Percentiles rank a stretch among this genome's conserved stretches.
Conservation (phyloP, 53 echinoderm and acorn worm genomes). For the Crossaster papposus region DNA sequence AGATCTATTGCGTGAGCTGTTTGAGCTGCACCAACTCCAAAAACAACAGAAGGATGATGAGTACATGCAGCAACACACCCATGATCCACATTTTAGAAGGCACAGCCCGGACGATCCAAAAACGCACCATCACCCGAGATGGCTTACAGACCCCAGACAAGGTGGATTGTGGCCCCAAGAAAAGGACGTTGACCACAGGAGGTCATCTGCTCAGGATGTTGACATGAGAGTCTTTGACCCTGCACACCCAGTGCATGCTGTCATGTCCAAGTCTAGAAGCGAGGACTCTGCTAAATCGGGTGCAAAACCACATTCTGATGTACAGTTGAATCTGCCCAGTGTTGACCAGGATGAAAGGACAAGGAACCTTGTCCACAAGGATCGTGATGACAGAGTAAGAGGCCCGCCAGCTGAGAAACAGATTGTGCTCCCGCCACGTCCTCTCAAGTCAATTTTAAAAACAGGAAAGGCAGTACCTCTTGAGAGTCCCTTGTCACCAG, state of each 20-base stretch:
- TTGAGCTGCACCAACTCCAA: slow-evolving; percentile 84
- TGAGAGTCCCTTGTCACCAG: slow-evolving; percentile 52
- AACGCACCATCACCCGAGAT: not conserved
- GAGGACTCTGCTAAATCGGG: slow-evolving; percentile 2
- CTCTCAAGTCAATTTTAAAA: slow-evolving; percentile 52
- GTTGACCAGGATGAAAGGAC: slow-evolving; percentile 41
- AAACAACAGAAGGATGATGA: slow-evolving; percentile 64
- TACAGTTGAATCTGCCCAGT: not conserved
- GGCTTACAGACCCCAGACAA: slow-evolving; percentile 7
- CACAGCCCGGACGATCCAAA: slow-evolving; percentile 15
- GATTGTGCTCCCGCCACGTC: not conserved
- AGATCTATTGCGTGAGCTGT: slow-evolving; percentile 79
- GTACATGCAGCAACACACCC: not conserved
- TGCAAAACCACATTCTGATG: not conserved
- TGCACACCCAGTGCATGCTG: slow-evolving; percentile 19
- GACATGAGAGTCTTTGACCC: slow-evolving; percentile 73
- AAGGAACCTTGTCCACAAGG: slow-evolving; percentile 10
- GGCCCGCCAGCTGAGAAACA: not conserved
- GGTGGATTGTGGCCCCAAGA: slow-evolving; percentile 3
- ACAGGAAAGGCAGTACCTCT: slow-evolving; percentile 31
- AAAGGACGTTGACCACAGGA: slow-evolving; percentile 46
- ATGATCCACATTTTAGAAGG: slow-evolving; percentile 8
- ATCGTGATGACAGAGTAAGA: slow-evolving; percentile 48
- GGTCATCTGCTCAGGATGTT: slow-evolving; percentile 63
- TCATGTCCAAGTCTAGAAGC: slow-evolving; percentile 1